phyloP scores from a whole-genome alignment of 2,113 vertebrate species.

The Cygnus atratus region DNA sequence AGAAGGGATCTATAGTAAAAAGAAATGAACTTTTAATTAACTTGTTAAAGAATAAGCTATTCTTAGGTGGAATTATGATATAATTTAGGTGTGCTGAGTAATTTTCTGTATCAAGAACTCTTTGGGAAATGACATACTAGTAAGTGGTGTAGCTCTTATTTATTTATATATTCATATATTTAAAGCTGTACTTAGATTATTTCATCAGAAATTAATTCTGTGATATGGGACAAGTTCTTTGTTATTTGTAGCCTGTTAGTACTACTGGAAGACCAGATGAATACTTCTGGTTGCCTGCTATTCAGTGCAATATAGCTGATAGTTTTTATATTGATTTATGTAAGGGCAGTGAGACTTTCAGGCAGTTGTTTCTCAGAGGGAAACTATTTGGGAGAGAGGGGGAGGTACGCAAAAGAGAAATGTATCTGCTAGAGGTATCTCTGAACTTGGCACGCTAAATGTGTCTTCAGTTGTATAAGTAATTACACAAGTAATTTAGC shows the following conservation, averaged over 20 bases:
- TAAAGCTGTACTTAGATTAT: neutral
- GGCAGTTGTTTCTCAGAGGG: neutral
- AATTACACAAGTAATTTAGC: slow-evolving; percentile 47
- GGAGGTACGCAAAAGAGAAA: neutral
- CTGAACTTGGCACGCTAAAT: slow-evolving; percentile 1
- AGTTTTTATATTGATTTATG: slow-evolving; percentile 5
- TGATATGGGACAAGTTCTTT: neutral
- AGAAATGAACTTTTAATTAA: neutral
- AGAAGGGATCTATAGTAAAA: neutral
- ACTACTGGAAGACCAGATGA: neutral
- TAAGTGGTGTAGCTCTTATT: neutral
- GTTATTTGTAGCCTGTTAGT: neutral
- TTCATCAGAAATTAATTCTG: neutral
- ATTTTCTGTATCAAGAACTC: neutral
- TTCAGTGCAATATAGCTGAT: neutral
- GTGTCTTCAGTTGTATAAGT: slow-evolving; percentile 36
- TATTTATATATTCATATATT: neutral
- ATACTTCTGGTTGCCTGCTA: neutral
- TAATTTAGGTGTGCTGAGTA: neutral
- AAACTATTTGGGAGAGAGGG: neutral
- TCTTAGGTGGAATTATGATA: neutral
- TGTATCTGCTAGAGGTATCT: neutral
- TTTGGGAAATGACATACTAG: neutral
- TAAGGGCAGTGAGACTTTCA: neutral
- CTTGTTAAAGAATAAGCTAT: neutral